Percentiles rank a stretch among this genome's conserved stretches.
Evolutionary conservation across 1,140 invertebrate genomes (phyloP).

Genomic region (Lethrus apterus): DNA sequence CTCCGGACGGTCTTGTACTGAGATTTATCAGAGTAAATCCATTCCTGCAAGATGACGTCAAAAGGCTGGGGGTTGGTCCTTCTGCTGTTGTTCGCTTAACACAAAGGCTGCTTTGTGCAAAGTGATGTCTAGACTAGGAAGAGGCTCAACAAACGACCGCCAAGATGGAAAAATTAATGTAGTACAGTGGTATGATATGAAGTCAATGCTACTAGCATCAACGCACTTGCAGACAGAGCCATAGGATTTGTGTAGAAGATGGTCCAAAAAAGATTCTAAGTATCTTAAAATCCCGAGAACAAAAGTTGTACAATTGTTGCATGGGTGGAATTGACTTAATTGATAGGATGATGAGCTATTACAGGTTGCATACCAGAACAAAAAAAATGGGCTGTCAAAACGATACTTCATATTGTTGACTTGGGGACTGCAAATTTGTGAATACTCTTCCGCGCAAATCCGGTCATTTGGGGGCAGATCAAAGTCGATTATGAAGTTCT

Average conservation of each 20-base stretch:
- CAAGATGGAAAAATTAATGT: slow-evolving; percentile 19
- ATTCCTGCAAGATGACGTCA: neutral
- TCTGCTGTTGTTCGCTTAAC: neutral
- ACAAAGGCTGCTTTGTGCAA: slow-evolving; percentile 2
- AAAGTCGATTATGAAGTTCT: neutral
- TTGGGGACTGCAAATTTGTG: slow-evolving; percentile 3
- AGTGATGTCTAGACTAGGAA: slow-evolving; percentile 21
- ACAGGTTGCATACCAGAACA: slow-evolving; percentile 9
- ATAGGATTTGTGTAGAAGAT: slow-evolving; percentile 24
- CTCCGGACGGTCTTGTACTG: slow-evolving; percentile 26
- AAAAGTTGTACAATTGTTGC: too few relatives aligned
- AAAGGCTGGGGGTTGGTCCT: neutral
- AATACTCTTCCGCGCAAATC: neutral
- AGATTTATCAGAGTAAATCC: slow-evolving; percentile 23
- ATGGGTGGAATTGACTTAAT: slow-evolving; percentile 20
- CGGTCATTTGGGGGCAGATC: neutral
- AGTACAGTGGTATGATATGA: slow-evolving; percentile 21
- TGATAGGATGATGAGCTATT: slow-evolving; percentile 17
- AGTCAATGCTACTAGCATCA: slow-evolving; percentile 19
- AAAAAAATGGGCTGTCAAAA: slow-evolving; percentile 15
- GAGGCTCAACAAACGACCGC: too few relatives aligned
- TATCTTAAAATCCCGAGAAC: slow-evolving; percentile 35
- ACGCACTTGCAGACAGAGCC: slow-evolving; percentile 15
- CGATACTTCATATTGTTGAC: slow-evolving; percentile 2
- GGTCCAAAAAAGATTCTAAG: slow-evolving; percentile 32